These are phyloP conservation scores for Pollenia labialis DNA, from an alignment of 2,888 invertebrate species.

Conservation along the genomic window DNA sequence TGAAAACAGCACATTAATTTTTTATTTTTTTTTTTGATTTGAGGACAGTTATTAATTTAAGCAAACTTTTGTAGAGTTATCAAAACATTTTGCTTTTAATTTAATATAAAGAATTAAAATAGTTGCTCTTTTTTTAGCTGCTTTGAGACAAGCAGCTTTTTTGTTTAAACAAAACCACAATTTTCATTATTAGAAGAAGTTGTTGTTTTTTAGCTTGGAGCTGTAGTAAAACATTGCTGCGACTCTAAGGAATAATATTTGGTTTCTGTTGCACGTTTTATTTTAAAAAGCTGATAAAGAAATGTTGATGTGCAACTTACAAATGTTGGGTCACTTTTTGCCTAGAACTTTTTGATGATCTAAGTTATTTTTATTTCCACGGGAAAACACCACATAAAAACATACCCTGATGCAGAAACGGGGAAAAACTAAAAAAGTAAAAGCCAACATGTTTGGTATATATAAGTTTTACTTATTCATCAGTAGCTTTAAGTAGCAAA, in stretches of 20 bases:
- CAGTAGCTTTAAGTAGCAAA: background rate
- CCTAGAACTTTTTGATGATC: constrained; percentile 18
- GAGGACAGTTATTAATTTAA: background rate
- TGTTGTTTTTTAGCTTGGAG: constrained; percentile 13
- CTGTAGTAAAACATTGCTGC: background rate
- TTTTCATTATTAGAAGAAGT: background rate
- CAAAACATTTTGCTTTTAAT: constrained; percentile 46
- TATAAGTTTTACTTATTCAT: constrained; percentile 54
- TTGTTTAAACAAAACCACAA: no score
- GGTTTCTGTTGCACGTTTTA: constrained; percentile 45
- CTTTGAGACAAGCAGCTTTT: constrained; percentile 34
- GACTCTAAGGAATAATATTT: constrained; percentile 35
- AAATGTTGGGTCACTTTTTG: background rate
- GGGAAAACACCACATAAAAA: background rate
- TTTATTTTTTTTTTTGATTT: no score
- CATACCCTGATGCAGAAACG: background rate
- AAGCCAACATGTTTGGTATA: constrained; percentile 47
- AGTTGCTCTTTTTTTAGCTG: background rate
- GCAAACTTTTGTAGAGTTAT: constrained; percentile 9
- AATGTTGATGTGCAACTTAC: constrained; percentile 44
- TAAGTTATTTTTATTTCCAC: no score
- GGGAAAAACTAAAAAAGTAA: background rate
- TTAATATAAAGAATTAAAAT: constrained; percentile 63
- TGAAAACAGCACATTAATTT: no score
- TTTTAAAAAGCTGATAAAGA: background rate